These are phyloP conservation scores for Colletes gigas DNA, from an alignment of 1,140 invertebrate genomes.

Conservation along the genomic window DNA sequence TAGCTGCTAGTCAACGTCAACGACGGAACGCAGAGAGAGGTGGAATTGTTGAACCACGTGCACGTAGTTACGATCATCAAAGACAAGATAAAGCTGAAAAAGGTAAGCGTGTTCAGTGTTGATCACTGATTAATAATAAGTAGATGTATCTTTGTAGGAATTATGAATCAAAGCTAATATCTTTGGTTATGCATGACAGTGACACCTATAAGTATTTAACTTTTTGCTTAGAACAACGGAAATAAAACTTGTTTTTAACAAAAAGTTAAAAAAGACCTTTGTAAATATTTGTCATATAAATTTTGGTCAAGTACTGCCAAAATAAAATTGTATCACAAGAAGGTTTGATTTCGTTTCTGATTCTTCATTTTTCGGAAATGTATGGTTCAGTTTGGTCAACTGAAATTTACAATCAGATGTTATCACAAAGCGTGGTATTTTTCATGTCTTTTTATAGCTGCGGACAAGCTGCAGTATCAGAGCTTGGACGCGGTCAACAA, in stretches of 20 bases:
- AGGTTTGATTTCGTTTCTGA: neutral
- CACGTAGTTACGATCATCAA: slow-evolving; percentile 85
- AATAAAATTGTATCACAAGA: neutral
- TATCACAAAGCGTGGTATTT: slow-evolving; percentile 67
- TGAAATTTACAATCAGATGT: slow-evolving; percentile 32
- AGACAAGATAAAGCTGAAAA: slow-evolving; percentile 80
- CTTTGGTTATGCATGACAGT: slow-evolving; percentile 25
- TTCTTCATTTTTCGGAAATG: neutral
- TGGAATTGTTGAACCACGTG: slow-evolving; percentile 80
- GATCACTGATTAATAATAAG: neutral
- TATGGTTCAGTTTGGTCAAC: neutral
- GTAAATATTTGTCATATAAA: neutral
- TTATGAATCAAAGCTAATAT: slow-evolving; percentile 14
- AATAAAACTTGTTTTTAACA: neutral
- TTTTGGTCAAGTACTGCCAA: neutral
- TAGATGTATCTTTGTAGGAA: neutral
- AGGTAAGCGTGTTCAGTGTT: slow-evolving; percentile 78
- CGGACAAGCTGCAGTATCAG: slow-evolving; percentile 84
- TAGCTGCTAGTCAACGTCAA: slow-evolving; percentile 83
- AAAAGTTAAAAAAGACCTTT: neutral
- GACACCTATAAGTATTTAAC: slow-evolving; percentile 1
- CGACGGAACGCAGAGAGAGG: slow-evolving; percentile 77
- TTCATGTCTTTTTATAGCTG: slow-evolving; percentile 81
- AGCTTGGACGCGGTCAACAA: slow-evolving; percentile 85
- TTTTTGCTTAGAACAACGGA: neutral